Base-by-base conservation (phyloP, 2,888 invertebrate species). In the Electrophaes corylata region DNA sequence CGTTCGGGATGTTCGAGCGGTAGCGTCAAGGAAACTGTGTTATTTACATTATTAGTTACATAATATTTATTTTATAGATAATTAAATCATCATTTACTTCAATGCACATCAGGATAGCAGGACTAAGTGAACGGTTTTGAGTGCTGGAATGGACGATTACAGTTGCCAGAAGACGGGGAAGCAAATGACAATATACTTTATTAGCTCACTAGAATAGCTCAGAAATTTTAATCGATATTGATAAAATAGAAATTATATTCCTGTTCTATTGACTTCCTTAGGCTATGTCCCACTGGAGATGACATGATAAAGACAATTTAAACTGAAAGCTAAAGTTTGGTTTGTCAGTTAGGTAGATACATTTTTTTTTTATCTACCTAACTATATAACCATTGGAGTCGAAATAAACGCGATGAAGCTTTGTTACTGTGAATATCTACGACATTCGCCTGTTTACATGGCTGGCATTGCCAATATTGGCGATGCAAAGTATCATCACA, bases 121-220 rank as follows among this genome's bases (percentile, higher is more conserved):
- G 66, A 60, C 65, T 31, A 78, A 82, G 81, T 77, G 87, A 83
- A 84, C 72, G 86, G 86, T 85, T 80, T 75, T 56, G 84, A 82
- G 83, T 89, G 91, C 76, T 70, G 79, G 81, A 70, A 88, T 78
- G 83, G 89, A 91, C 90, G 83, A 84, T 86, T 79, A 81, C 74
- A 81, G 83, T 84, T 83, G 86, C 81, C 79, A 76, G 83, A 72
- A 76, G 88, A 89, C 89, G 89, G 85, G 91, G 90, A 90, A 90
- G 89, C 89, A 86, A 76, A 73, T 57, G 64, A 74, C 65, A 69
- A 73, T 67, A 71, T 54, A 70, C 72, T 69, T 75, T 79, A 73
- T 69, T 72, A 72, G 64, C 62, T 62, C 62, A 66, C 54, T 75
- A 10, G 5, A 29, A 72, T 72, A 78, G 72, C 73, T 75, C 75